Evolutionary conservation across 2,113 vertebrate genomes (phyloP).

Genomic region (Festucalex cinctus): DNA sequence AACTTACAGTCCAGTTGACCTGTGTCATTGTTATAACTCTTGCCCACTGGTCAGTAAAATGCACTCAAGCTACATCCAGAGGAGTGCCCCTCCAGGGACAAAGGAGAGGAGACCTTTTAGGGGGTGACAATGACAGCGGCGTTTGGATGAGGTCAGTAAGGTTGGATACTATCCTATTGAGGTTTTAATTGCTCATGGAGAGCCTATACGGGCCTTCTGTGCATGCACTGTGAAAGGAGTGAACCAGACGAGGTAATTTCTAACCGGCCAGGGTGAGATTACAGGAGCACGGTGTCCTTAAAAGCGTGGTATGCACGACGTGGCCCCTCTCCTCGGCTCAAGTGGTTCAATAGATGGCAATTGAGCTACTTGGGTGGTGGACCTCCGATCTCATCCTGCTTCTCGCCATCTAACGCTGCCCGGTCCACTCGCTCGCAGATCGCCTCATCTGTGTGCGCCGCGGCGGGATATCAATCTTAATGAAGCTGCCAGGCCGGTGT

Average conservation of each 20-base stretch:
- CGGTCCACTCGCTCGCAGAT: constrained; percentile 38
- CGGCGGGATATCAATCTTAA: constrained; percentile 67
- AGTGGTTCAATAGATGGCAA: constrained; percentile 59
- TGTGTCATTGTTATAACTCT: constrained; percentile 49
- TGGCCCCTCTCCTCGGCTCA: constrained; percentile 57
- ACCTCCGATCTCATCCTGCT: constrained; percentile 39
- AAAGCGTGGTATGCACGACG: constrained; percentile 62
- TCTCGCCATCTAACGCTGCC: constrained; percentile 30
- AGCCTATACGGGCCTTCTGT: constrained; percentile 65
- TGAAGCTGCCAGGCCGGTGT: constrained; percentile 61
- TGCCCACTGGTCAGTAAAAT: constrained; percentile 43
- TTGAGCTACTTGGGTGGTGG: constrained; percentile 66
- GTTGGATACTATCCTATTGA: constrained; percentile 67
- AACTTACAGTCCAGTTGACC: constrained; percentile 45
- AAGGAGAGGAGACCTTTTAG: constrained; percentile 54
- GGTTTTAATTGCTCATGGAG: constrained; percentile 66
- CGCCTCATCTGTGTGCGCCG: constrained; percentile 53
- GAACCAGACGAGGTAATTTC: constrained; percentile 61
- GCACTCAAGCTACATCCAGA: constrained; percentile 22
- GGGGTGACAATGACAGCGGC: constrained; percentile 61
- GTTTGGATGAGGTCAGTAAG: constrained; percentile 62
- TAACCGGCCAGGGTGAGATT: constrained; percentile 68
- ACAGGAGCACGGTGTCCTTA: constrained; percentile 52
- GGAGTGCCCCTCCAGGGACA: constrained; percentile 50
- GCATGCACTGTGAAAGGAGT: constrained; percentile 64